phyloP scores from a whole-genome alignment of 1,140 invertebrate genomes.

The Anadara kagoshimensis region DNA sequence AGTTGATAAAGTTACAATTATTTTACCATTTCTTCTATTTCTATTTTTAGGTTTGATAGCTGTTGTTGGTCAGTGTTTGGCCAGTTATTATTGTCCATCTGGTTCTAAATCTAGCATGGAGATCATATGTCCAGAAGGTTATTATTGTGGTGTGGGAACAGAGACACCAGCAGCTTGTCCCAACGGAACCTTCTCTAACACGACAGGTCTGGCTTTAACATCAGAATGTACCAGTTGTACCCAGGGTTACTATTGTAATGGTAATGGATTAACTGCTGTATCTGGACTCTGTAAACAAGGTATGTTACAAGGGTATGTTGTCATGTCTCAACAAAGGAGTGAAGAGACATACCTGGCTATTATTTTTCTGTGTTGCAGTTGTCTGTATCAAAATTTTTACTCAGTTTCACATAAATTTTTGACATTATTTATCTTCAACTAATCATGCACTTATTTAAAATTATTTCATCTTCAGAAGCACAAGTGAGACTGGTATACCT shows the following conservation, averaged over 20 bases:
- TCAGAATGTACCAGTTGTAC: slow-evolving; percentile 61
- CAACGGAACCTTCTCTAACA: slow-evolving; percentile 68
- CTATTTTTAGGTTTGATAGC: slow-evolving; percentile 53
- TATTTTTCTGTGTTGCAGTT: too few species aligned
- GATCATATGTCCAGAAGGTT: slow-evolving; percentile 60
- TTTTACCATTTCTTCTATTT: slow-evolving; percentile 1
- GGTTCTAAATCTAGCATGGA: slow-evolving; percentile 53
- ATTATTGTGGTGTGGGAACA: slow-evolving; percentile 61
- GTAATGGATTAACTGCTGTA: slow-evolving; percentile 55
- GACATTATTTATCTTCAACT: too few species aligned
- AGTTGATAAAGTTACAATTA: too few species aligned
- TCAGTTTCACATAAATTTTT: too few species aligned
- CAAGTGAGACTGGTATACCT: too few species aligned
- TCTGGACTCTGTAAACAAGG: slow-evolving; percentile 66
- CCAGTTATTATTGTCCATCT: slow-evolving; percentile 63
- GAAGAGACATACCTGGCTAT: neutral
- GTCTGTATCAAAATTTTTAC: too few species aligned
- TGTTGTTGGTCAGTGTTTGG: slow-evolving; percentile 56
- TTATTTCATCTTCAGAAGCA: too few species aligned
- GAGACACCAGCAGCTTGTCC: slow-evolving; percentile 59
- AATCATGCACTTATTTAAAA: too few species aligned
- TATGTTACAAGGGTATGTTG: slow-evolving; percentile 20
- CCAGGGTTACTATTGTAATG: slow-evolving; percentile 65
- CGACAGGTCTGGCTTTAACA: slow-evolving; percentile 45
- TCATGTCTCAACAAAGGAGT: neutral